Evolutionary conservation across 2,888 invertebrate genomes (phyloP), one percentile per base, ranked within the genome.

Genomic region (Isoperla grammatica): DNA sequence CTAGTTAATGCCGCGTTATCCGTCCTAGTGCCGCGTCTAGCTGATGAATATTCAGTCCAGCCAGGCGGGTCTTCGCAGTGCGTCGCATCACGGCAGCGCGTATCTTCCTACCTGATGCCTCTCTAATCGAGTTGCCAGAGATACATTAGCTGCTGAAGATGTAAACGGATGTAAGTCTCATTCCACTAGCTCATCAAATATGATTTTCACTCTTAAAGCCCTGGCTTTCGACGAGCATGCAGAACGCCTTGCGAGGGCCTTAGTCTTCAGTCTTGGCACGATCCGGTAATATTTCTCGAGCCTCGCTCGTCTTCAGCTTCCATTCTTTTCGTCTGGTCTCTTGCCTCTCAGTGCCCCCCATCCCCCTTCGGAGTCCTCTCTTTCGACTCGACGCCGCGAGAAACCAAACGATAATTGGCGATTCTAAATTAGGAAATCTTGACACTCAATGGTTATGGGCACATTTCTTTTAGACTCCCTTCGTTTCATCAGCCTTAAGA

Each of bases 311-410:
- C 56, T 53, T 61, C 15, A 43, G 40, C 53, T 57, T 55, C 55
- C 29, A 48, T 59, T 58, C 55, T 59, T 58, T 59, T 55, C 61
- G 35, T 50, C 61, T 20, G 71, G 69, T 71, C 69, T 71, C 71
- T 63, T 67, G 64, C 63, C 64, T 63, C 66, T 67, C 66, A 4
- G 13, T 17, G 13, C 64, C 65, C 64, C 63, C 65, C 59, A 65
- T 64, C 66, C 65, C 50, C 58, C 57, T 59, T 17, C 64, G 57
- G 53, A 54, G 57, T n/a, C 56, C 59, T n/a, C 56, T 56, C 45
- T 57, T 64, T 42, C 42, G 65, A 66, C 65, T 55, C 40, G 22
- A 42, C 29, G 53, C n/a, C n/a, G 59, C 37, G 61, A 59, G 50
- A 55, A 46, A 54, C 53, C 59, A 59, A 63, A 63, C 57, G 59